Conservation (phyloP, 2,113 vertebrate genomes). For the Neomonachus schauinslandi region DNA sequence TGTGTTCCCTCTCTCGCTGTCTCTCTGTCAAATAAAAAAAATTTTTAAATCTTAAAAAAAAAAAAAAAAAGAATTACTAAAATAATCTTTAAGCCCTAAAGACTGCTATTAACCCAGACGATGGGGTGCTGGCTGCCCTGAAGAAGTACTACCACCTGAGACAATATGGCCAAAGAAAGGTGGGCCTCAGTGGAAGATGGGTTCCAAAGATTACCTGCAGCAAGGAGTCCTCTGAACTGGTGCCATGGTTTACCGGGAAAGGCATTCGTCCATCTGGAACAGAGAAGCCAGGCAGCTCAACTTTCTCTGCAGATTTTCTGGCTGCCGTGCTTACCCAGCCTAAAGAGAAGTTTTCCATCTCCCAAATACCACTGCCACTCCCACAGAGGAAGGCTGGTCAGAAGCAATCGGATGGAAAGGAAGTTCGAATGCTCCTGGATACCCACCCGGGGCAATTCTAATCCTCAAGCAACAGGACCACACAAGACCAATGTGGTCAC, state of each 20-base stretch:
- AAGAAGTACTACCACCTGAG: background rate
- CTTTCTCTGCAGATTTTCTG: background rate
- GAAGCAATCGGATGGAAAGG: background rate
- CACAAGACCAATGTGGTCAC: background rate
- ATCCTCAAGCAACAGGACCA: background rate
- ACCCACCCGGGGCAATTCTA: background rate
- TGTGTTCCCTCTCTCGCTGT: too few species aligned
- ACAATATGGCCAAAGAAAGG: background rate
- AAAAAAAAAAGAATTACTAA: background rate
- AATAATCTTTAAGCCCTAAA: background rate
- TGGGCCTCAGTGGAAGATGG: accelerated
- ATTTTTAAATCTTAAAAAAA: too few species aligned
- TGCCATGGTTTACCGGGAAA: conserved; percentile 93
- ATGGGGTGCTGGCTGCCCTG: background rate
- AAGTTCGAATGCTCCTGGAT: background rate
- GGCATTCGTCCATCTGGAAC: conserved; percentile 93
- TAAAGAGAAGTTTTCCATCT: background rate
- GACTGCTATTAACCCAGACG: background rate
- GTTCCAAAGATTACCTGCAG: conserved; percentile 86
- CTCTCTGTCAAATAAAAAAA: too few species aligned
- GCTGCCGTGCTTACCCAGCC: background rate
- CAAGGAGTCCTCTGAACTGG: conserved; percentile 89
- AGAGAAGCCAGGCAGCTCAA: background rate
- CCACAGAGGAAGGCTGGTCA: background rate
- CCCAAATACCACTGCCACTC: background rate